These are phyloP conservation scores for Dendrolimus pini DNA, from an alignment of 2,888 invertebrate genomes.

Conservation along the genomic window DNA sequence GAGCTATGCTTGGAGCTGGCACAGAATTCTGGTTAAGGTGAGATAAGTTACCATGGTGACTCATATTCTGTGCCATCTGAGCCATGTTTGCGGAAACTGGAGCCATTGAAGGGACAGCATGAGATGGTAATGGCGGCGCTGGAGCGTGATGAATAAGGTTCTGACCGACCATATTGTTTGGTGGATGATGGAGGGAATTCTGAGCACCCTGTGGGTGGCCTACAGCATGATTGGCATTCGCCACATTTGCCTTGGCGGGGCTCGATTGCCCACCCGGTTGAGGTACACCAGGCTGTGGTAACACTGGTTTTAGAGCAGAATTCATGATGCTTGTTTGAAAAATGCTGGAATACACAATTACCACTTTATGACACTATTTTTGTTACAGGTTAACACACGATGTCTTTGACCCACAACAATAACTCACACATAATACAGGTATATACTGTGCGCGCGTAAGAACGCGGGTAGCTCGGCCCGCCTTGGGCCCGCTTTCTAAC, in stretches of 20 bases:
- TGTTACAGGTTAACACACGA: slow-evolving; percentile 47
- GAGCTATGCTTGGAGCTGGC: slow-evolving; percentile 41
- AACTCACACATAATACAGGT: slow-evolving; percentile 58
- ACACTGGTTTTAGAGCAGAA: slow-evolving; percentile 78
- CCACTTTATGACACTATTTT: slow-evolving; percentile 46
- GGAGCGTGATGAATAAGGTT: slow-evolving; percentile 58
- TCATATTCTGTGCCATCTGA: slow-evolving; percentile 72
- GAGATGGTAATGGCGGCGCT: slow-evolving; percentile 42
- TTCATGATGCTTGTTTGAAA: slow-evolving; percentile 64
- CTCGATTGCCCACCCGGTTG: slow-evolving; percentile 63
- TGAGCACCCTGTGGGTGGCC: slow-evolving; percentile 60
- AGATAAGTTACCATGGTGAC: slow-evolving; percentile 69
- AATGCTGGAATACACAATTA: slow-evolving; percentile 59
- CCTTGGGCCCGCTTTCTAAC: slow-evolving; percentile 40
- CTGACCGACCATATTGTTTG: slow-evolving; percentile 53
- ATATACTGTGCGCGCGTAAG: slow-evolving; percentile 56
- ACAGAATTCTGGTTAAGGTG: slow-evolving; percentile 60
- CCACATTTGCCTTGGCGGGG: slow-evolving; percentile 64
- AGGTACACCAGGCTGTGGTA: slow-evolving; percentile 68
- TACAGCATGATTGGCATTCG: slow-evolving; percentile 57
- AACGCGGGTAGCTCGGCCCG: slow-evolving; percentile 45
- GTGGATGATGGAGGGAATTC: slow-evolving; percentile 49
- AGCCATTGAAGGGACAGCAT: slow-evolving; percentile 67
- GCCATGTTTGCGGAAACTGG: slow-evolving; percentile 71
- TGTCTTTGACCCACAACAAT: slow-evolving; percentile 73